phyloP scores from a whole-genome alignment of 2,113 vertebrate genomes.

The Myanophis thanlyinensis region DNA sequence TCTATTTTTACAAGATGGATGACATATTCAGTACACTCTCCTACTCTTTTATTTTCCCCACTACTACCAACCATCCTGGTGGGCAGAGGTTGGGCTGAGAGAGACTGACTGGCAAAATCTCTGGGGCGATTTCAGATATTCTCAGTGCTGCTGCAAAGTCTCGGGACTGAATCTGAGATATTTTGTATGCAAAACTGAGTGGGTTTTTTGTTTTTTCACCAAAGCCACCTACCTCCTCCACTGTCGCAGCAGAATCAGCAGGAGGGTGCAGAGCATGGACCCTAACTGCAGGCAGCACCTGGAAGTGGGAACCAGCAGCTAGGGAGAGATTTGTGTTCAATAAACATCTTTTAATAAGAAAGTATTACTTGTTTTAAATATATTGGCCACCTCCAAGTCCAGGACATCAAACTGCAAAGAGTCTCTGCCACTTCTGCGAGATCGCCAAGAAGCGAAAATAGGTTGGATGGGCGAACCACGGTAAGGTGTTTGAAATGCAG shows the following conservation, averaged over 20 bases:
- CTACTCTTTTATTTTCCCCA: too few species aligned
- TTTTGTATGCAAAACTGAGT: not conserved
- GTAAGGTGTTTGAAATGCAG: not conserved
- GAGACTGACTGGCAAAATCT: too few species aligned
- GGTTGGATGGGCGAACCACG: not conserved
- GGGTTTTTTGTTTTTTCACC: not conserved
- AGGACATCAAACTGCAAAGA: too few species aligned
- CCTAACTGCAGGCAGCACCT: slow-evolving; percentile 87
- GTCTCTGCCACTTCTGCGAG: not conserved
- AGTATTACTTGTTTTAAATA: not conserved
- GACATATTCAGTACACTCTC: too few species aligned
- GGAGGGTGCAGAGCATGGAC: slow-evolving; percentile 91
- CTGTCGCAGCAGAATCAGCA: slow-evolving; percentile 88
- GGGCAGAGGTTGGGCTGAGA: too few species aligned
- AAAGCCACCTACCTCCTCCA: slow-evolving; percentile 83
- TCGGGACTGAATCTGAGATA: too few species aligned
- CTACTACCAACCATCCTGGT: too few species aligned
- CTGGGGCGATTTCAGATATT: not conserved
- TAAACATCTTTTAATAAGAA: too few species aligned
- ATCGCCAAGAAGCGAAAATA: too few species aligned
- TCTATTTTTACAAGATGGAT: too few species aligned
- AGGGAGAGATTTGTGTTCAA: slow-evolving; percentile 5
- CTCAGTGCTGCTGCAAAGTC: too few species aligned
- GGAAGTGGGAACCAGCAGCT: slow-evolving; percentile 85
- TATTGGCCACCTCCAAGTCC: not conserved